Evolutionary conservation across 1,140 invertebrate species (phyloP), one percentile per base, ranked within the genome.

Genomic region (Aphidius ervi): DNA sequence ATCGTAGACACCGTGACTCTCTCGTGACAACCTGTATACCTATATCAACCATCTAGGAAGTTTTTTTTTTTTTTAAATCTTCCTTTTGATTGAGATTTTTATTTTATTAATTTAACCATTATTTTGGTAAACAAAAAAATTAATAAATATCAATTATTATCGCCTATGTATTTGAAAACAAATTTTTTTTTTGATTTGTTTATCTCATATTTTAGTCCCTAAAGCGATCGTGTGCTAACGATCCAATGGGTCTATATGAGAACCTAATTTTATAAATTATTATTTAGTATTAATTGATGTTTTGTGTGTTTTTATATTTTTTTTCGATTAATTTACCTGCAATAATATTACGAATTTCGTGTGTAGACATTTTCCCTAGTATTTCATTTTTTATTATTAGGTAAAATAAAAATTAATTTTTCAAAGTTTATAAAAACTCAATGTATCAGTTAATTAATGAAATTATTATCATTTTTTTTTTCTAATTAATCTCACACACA

Each of bases 1-100:
- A 65, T 72, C 65, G 65, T 64, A 63, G 63, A 53, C 59, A 62
- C 59, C 64, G 64, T 67, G 68, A 67, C 65, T 66, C 23, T 31
- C 67, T 67, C 61, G 61, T 64, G 45, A 61, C 63, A 61, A 75
- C 73, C 74, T 77, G 70, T 67, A 70, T 73, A 31, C 23, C 23
- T 31, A 31, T 31, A 31, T 31, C 23, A 31, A 31, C 23, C 52
- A 63, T 57, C 54, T 58, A 61, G 63, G 50, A 59, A 62, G 59
- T 58, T 62, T 58, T 42, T 46, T 47, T 61, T 61, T 63, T 63
- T 61, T 57, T 16, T 16, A 0, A 16, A 56, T n/a, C 49, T 40
- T 49, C 48, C 52, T 47, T 53, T 61, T 64, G 48, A 31, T 42
- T 53, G 47, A 16, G 23, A 9, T 37, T 48, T 37, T 59, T 45